These are phyloP conservation scores for Piprites chloris DNA, from an alignment of 2,113 vertebrate genomes.

Conservation along the genomic window DNA sequence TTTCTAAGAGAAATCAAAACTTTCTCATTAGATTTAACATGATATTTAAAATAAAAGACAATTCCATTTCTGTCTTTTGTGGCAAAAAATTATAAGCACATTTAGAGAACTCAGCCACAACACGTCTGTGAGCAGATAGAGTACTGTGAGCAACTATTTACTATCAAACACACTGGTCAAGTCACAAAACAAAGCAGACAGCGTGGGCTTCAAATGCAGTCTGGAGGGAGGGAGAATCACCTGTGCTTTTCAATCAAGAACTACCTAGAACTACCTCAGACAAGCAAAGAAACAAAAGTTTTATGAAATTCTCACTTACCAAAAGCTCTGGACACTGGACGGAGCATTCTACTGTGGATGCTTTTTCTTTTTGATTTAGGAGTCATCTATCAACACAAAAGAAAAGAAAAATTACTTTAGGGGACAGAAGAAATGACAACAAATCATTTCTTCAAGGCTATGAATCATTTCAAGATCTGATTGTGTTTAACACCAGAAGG, in stretches of 20 bases:
- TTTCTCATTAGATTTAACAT: constrained; percentile 39
- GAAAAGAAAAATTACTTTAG: not conserved
- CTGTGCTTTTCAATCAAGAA: not conserved
- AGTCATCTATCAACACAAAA: constrained; percentile 85
- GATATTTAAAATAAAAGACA: constrained; percentile 16
- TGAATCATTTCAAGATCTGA: not conserved
- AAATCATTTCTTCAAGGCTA: not conserved
- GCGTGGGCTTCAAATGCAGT: not conserved
- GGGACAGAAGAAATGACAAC: not conserved
- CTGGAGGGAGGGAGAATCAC: not conserved
- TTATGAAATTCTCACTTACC: constrained; percentile 74
- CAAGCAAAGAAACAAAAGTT: not conserved
- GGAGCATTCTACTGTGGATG: constrained; percentile 96
- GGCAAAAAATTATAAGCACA: not conserved
- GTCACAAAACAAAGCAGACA: not conserved
- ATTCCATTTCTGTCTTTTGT: not conserved
- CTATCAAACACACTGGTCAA: not conserved
- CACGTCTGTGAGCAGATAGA: not conserved
- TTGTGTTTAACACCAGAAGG: not conserved
- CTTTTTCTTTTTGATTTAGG: constrained; percentile 98
- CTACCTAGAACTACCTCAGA: not conserved
- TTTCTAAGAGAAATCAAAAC: constrained; percentile 79
- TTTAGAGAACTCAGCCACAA: not conserved
- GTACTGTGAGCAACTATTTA: not conserved
- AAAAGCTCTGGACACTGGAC: constrained; percentile 94